phyloP scores from a whole-genome alignment of 2,797 vertebrate genomes.

The Ceyx erithaca region DNA sequence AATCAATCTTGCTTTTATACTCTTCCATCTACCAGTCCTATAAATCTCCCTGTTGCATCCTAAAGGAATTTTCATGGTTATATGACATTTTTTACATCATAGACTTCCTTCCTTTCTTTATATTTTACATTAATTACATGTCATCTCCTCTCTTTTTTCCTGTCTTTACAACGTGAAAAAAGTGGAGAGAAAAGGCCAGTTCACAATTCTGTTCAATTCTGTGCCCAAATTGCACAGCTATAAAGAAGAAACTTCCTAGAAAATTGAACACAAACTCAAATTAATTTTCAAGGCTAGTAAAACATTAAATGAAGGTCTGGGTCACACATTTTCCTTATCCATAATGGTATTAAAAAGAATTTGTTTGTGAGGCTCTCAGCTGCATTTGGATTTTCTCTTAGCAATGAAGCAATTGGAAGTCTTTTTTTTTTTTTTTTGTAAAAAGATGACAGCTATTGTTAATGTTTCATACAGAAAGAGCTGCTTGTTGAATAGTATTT shows the following conservation, averaged over 20 bases:
- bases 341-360: slow-evolving; percentile 38
- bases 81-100: background rate
- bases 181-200: background rate
- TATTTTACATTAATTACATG: background rate
- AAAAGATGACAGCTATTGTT: slow-evolving; percentile 48
- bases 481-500: background rate
- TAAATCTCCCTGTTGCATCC: background rate
- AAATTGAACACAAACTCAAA: slow-evolving; percentile 46
- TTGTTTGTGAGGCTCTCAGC: background rate
- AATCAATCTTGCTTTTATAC: background rate
- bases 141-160: background rate
- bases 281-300: slow-evolving; percentile 28
- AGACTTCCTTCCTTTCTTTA: background rate
- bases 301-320: slow-evolving; percentile 26
- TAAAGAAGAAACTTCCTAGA: background rate
- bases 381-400: slow-evolving; percentile 37
- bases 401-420: slow-evolving; percentile 31
- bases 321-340: background rate
- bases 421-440: background rate
- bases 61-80: background rate
- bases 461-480: slow-evolving; percentile 19
- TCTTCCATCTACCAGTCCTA: background rate
- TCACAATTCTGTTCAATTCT: background rate
- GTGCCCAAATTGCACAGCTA: background rate
- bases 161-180: background rate